Evolutionary conservation across 1,140 invertebrate genomes (phyloP).

Genomic region (Drosophila lini): DNA sequence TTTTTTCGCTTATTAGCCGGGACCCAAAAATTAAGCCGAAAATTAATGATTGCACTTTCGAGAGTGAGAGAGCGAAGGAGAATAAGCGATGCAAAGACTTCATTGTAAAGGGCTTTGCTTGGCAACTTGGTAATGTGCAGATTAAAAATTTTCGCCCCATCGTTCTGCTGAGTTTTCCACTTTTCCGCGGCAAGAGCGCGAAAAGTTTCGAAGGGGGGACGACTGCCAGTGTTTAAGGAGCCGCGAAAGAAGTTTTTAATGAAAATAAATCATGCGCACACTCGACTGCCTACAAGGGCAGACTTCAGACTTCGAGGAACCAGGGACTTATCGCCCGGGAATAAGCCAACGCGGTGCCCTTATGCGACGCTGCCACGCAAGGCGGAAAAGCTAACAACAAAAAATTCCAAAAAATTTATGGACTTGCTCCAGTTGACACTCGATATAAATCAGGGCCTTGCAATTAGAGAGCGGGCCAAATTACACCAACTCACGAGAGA

Average conservation of each 20-base stretch:
- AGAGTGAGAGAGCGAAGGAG: slow-evolving; percentile 5
- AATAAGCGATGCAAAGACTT: slow-evolving; percentile 48
- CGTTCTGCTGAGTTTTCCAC: slow-evolving; percentile 36
- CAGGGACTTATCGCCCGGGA: slow-evolving; percentile 40
- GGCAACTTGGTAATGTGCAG: slow-evolving; percentile 72
- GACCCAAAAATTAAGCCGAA: slow-evolving; percentile 58
- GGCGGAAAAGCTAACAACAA: slow-evolving; percentile 3
- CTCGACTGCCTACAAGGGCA: slow-evolving; percentile 48
- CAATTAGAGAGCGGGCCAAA: slow-evolving; percentile 43
- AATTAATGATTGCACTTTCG: slow-evolving; percentile 77
- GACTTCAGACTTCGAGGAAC: slow-evolving; percentile 18
- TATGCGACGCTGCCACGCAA: slow-evolving; percentile 52
- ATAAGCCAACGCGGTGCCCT: slow-evolving; percentile 23
- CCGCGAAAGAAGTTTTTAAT: slow-evolving; percentile 69
- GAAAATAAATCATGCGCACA: slow-evolving; percentile 76
- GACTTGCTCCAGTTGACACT: slow-evolving; percentile 55
- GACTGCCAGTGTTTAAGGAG: slow-evolving; percentile 53
- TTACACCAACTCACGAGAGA: slow-evolving; percentile 45
- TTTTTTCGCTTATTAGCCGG: slow-evolving; percentile 51
- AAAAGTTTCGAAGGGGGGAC: slow-evolving; percentile 52
- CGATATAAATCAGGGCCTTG: slow-evolving; percentile 52
- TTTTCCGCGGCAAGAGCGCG: slow-evolving; percentile 37
- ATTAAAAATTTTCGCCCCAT: slow-evolving; percentile 66
- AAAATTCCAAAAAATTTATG: slow-evolving; percentile 56
- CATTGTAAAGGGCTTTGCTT: slow-evolving; percentile 37